Conservation (phyloP, 2,113 vertebrate species). For the Pygoscelis antarcticus region DNA sequence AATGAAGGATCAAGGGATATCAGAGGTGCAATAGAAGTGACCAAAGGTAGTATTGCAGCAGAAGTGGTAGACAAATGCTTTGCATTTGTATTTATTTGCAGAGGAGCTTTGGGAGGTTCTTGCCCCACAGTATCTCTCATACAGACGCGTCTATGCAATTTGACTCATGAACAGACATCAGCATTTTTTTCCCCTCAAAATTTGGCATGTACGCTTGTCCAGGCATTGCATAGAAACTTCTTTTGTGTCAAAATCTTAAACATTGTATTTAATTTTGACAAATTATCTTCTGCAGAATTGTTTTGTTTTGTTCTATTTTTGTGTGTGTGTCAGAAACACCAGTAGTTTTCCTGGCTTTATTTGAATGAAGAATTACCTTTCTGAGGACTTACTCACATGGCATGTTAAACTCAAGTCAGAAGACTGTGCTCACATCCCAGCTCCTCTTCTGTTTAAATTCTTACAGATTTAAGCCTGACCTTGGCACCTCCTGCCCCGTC, state of each 20-base stretch:
- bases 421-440: not conserved
- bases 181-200: not conserved
- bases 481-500: not conserved
- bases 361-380: not conserved
- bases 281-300: not conserved
- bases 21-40: not conserved
- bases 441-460: not conserved
- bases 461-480: not conserved
- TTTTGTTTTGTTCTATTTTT: not conserved
- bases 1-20: not conserved
- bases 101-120: not conserved
- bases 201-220: not conserved
- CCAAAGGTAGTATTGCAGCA: not conserved
- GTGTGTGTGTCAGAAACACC: not conserved
- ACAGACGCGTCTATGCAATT: accelerated
- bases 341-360: not conserved
- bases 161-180: not conserved
- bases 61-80: not conserved
- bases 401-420: not conserved
- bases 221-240: not conserved
- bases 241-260: not conserved
- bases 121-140: not conserved
- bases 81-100: not conserved
- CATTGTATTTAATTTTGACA: not conserved
- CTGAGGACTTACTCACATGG: not conserved